Base-by-base conservation (phyloP, 1,140 invertebrate species). In the Sycophila sp. region DNA sequence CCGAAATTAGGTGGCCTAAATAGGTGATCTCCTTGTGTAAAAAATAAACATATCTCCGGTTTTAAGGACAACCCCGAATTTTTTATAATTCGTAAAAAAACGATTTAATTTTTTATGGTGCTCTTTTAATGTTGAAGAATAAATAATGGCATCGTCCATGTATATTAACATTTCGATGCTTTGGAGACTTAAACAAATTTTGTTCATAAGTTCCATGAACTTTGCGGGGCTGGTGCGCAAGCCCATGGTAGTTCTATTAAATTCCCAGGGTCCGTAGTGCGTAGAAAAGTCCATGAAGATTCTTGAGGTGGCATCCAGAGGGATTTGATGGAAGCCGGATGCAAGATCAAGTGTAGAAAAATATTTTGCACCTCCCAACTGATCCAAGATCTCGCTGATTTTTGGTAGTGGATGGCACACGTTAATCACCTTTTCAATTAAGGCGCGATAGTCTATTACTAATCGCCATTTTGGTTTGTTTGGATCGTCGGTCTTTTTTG, bases 401-500 rank as follows among this genome's bases (percentile, higher is more conserved):
- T 75, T 73, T 6, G 75, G 71, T 28, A 75, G 17, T 4, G 62
- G 65, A 22, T 68, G 74, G 26, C 11, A 15, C 65, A 76, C 75
- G 11, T 32, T 53, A 0, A 76, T 45, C 1, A 66, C 73, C 24
- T 69, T 69, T 34, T 73, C 69, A 28, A 72, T 78, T 58, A 75
- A 22, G 38, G 71, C 49, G 10, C 73, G 47, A 63, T 76, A 55
- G 60, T 77, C 77, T 30, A 74, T 68, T 22, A 75, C 73, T 5
- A 75, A 45, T 17, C 69, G 32, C 65, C 42, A 73, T 77, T 81
- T 80, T 58, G 47, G 51, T 66, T 83, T 73, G 4, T 72, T 78
- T 15, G 73, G 75, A 2, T 79, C 75, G 53, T 83, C 80, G n/a
- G 65, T 3, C 70, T 86, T 84, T 70, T 83, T 86, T 0, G 83